Conservation (phyloP, 2,113 vertebrate genomes). For the Pedionomus torquatus region DNA sequence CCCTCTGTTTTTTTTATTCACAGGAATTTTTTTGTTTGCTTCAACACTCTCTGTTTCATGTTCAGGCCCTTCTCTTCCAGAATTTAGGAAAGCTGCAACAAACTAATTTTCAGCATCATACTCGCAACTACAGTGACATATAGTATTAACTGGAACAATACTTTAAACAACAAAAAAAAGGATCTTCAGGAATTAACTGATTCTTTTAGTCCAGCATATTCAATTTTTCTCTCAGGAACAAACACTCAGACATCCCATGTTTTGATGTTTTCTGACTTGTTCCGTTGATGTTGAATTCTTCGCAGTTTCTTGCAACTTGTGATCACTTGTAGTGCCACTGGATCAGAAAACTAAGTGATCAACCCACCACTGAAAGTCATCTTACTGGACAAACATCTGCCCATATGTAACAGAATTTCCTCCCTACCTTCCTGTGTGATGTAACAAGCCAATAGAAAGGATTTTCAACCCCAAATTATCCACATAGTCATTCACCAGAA, state of each 20-base stretch:
- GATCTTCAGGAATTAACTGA: background rate
- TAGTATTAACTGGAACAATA: background rate
- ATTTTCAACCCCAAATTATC: background rate
- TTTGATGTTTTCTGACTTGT: background rate
- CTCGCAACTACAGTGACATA: background rate
- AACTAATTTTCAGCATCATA: background rate
- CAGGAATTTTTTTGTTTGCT: background rate
- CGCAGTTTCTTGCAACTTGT: background rate
- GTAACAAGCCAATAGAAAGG: background rate
- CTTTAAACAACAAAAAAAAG: background rate
- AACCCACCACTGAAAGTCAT: background rate
- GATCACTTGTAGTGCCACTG: background rate
- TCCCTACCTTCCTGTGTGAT: background rate
- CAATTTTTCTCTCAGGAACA: background rate
- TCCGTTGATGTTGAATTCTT: background rate
- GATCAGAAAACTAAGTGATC: background rate
- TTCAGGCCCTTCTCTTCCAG: background rate
- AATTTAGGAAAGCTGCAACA: background rate
- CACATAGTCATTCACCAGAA: background rate
- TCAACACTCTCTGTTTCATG: background rate
- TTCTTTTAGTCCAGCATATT: background rate
- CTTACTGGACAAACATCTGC: background rate
- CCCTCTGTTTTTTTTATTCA: background rate
- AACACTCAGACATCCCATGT: background rate
- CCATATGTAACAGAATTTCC: background rate